A percentile compares a stretch with the other conserved stretches of the same genome.
These are phyloP conservation scores for Aphodius sticticus DNA, from an alignment of 2,888 invertebrate species.

Conservation along the genomic window DNA sequence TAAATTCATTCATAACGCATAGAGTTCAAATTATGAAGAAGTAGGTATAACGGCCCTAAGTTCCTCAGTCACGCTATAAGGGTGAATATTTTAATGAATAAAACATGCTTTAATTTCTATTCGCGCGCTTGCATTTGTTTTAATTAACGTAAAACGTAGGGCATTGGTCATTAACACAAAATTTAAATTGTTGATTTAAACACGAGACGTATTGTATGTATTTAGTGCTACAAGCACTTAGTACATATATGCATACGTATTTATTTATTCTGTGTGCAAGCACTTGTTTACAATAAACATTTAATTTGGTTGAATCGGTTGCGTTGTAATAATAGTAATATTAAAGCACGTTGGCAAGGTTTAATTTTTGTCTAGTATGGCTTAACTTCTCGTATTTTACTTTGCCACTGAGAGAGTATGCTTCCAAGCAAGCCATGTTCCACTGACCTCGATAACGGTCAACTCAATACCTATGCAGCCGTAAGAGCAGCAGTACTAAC, in stretches of 20 bases:
- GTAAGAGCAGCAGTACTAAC: neutral
- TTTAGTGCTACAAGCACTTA: neutral
- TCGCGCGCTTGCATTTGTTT: neutral
- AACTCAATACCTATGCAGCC: neutral
- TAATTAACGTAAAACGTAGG: neutral
- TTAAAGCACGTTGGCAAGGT: too few species aligned
- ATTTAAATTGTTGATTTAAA: neutral
- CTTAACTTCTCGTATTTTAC: too few species aligned
- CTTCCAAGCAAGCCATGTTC: neutral
- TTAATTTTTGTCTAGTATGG: too few species aligned
- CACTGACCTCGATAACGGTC: neutral
- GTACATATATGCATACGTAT: neutral
- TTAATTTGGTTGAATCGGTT: too few species aligned
- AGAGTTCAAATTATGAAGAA: neutral
- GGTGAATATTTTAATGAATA: neutral
- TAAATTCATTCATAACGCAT: too few species aligned
- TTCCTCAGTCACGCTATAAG: neutral
- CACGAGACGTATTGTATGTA: neutral
- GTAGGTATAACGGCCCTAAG: neutral
- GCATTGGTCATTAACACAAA: neutral
- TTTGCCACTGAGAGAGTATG: too few species aligned
- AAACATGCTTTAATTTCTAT: neutral
- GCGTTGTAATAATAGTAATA: too few species aligned
- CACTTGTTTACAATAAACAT: too few species aligned
- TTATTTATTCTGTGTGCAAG: neutral